phyloP scores from a whole-genome alignment of 2,888 invertebrate species.

The Agrenia bidenticulata region DNA sequence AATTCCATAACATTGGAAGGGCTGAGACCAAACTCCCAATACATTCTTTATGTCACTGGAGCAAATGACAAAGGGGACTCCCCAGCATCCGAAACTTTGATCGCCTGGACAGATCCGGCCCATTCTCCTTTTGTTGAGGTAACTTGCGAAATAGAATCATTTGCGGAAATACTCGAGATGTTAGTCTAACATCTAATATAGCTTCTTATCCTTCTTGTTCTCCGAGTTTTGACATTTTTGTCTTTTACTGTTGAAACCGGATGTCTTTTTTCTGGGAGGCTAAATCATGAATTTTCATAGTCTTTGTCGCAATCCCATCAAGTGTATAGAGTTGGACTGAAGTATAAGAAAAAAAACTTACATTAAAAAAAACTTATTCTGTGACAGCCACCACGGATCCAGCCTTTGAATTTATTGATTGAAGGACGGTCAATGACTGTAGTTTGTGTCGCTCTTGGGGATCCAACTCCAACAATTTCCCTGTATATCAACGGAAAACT shows the following conservation, averaged over 20 bases:
- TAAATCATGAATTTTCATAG: no score
- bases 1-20: conserved; percentile 71
- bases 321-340: neutral
- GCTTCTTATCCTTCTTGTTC: no score
- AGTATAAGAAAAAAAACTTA: neutral
- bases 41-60: conserved; percentile 74
- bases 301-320: no score
- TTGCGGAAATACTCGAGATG: neutral
- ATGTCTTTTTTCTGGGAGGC: no score
- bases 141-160: conserved; percentile 50
- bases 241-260: no score
- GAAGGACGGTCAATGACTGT: conserved; percentile 86
- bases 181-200: no score
- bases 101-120: conserved; percentile 85
- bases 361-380: no score
- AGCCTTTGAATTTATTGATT: conserved; percentile 77
- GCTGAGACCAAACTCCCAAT: conserved; percentile 76
- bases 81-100: conserved; percentile 75
- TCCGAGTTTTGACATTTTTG: no score
- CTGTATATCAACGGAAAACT: conserved; percentile 75
- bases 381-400: conserved; percentile 74
- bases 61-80: conserved; percentile 67
- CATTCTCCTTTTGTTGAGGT: conserved; percentile 85
- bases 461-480: conserved; percentile 80
- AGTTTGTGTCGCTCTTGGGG: conserved; percentile 62